Percentiles rank a stretch among this genome's conserved stretches.
These are phyloP conservation scores for Pelobates cultripes DNA, from an alignment of 2,797 vertebrate genomes.

Conservation along the genomic window DNA sequence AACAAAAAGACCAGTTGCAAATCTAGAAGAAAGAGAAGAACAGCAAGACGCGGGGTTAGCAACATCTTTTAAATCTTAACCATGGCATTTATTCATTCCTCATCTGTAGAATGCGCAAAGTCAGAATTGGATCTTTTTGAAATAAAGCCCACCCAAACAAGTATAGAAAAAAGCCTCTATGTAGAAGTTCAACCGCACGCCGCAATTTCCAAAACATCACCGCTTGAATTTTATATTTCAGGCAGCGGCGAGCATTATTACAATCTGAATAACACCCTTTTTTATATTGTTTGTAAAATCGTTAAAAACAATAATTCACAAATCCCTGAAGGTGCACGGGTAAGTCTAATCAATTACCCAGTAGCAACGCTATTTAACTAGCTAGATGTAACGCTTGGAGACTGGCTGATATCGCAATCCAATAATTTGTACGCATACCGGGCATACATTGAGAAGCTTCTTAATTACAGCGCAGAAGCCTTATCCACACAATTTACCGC, in stretches of 20 bases:
- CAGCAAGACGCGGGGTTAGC: not conserved
- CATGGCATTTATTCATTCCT: not conserved
- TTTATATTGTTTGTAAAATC: not conserved
- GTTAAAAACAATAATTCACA: not conserved
- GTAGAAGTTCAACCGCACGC: not conserved
- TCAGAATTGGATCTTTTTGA: not conserved
- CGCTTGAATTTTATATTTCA: not conserved
- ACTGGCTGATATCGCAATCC: slow-evolving; percentile 5
- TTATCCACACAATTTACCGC: slow-evolving; percentile 3
- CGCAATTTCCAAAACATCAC: not conserved
- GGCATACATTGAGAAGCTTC: slow-evolving; percentile 13
- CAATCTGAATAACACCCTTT: not conserved
- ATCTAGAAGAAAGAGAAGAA: not conserved
- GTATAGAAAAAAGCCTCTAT: not conserved
- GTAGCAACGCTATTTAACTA: not conserved
- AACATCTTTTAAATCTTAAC: not conserved
- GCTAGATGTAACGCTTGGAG: slow-evolving; percentile 1
- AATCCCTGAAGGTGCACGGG: not conserved
- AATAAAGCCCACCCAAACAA: not conserved
- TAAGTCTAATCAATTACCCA: slow-evolving; percentile 7
- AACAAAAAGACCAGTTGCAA: not conserved
- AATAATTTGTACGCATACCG: slow-evolving; percentile 3
- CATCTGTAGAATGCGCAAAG: not conserved
- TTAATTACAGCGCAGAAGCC: slow-evolving; percentile 9
- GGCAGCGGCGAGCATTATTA: not conserved